Evolutionary conservation across 2,888 invertebrate species (phyloP).

Genomic region (Micoletzkya japonica): DNA sequence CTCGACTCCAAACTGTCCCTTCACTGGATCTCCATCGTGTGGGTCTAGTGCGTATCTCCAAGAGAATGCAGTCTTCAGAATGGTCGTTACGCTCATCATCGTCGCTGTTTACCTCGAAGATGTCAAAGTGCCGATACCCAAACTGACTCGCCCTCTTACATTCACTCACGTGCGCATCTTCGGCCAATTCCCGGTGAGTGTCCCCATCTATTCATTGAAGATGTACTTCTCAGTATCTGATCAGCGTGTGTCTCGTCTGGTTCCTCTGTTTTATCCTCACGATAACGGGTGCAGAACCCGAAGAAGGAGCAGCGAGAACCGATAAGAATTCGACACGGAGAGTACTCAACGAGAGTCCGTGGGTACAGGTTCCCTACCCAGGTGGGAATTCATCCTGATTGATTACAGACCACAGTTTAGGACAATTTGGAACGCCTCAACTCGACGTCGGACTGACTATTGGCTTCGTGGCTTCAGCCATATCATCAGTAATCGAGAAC

Average conservation of each 20-base stretch:
- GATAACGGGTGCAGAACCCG: constrained; percentile 44
- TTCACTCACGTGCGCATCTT: constrained; percentile 42
- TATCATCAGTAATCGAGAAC: constrained; percentile 53
- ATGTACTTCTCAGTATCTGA: constrained; percentile 42
- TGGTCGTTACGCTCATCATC: constrained; percentile 44
- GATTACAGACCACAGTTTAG: constrained; percentile 30
- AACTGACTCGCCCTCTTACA: constrained; percentile 34
- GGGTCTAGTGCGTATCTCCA: constrained; percentile 16
- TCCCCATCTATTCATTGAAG: neutral
- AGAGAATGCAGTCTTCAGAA: constrained; percentile 35
- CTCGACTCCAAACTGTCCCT: constrained; percentile 48
- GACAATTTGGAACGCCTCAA: constrained; percentile 50
- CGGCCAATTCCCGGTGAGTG: constrained; percentile 54
- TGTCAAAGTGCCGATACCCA: constrained; percentile 46
- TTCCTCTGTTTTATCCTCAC: constrained; percentile 50
- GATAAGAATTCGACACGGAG: constrained; percentile 50
- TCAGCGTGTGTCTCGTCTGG: constrained; percentile 50
- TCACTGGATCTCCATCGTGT: constrained; percentile 60
- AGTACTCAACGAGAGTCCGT: constrained; percentile 45
- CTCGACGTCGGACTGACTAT: constrained; percentile 48
- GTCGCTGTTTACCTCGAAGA: constrained; percentile 54
- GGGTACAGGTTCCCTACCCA: constrained; percentile 57
- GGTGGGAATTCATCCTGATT: constrained; percentile 31
- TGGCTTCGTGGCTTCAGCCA: constrained; percentile 50
- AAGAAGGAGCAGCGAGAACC: constrained; percentile 43